These are phyloP conservation scores for Notiomystis cincta DNA, from an alignment of 2,113 vertebrate genomes.

Conservation along the genomic window DNA sequence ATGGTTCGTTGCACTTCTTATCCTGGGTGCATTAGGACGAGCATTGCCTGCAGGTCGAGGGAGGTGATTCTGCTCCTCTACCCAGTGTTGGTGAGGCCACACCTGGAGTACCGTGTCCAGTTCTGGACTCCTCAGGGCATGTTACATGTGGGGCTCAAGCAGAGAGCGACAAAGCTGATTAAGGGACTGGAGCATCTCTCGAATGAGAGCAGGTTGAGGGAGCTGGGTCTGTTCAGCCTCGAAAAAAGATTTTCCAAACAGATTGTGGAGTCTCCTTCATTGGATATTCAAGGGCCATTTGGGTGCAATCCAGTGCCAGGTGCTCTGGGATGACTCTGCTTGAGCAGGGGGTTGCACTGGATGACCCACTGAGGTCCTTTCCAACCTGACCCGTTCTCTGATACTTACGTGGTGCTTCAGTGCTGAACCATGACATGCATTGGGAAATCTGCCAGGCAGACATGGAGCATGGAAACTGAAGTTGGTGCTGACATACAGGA, in stretches of 20 bases:
- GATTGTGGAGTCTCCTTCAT: background rate
- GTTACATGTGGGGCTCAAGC: background rate
- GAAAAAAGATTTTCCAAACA: background rate
- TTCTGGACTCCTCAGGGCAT: background rate
- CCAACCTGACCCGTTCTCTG: background rate
- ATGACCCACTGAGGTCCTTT: background rate
- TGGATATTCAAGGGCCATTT: background rate
- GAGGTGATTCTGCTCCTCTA: background rate
- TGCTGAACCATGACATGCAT: accelerated
- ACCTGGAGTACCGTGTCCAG: background rate
- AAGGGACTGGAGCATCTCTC: background rate
- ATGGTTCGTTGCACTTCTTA: accelerated
- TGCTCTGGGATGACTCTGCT: background rate
- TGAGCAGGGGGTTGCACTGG: too few relatives aligned
- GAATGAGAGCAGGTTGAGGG: background rate
- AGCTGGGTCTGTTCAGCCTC: background rate
- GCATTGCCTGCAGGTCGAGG: background rate
- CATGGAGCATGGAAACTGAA: accelerated
- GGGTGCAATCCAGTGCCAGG: background rate
- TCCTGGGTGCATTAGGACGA: accelerated
- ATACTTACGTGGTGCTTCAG: accelerated
- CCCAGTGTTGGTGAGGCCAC: background rate
- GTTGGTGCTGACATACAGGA: accelerated
- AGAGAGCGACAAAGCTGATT: background rate
- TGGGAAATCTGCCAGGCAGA: background rate